These are phyloP conservation scores for Pantelozetes paolii DNA, from an alignment of 2,888 invertebrate genomes.

Conservation along the genomic window DNA sequence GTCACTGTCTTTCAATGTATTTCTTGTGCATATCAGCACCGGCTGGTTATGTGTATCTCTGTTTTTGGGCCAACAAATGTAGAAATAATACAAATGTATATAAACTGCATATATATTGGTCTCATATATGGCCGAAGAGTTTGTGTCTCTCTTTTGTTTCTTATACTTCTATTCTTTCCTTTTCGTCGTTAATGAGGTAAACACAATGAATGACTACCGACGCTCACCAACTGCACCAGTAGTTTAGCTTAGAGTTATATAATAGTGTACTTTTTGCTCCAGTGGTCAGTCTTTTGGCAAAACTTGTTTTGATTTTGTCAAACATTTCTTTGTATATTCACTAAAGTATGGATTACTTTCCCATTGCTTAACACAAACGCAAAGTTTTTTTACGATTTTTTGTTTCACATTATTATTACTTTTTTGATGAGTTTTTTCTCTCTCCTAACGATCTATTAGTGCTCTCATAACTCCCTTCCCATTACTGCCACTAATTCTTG, in stretches of 20 bases:
- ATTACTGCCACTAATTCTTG: conserved; percentile 10
- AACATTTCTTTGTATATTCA: background rate
- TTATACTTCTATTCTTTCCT: background rate
- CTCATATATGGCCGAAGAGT: background rate
- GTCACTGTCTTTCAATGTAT: conserved; percentile 21
- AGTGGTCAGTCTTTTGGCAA: conserved; percentile 14
- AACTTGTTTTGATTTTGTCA: background rate
- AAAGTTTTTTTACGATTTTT: background rate
- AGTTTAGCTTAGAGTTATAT: background rate
- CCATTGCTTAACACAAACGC: background rate
- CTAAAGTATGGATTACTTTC: background rate
- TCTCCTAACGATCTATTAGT: conserved; percentile 17
- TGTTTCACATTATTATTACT: background rate
- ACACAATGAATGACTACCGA: conserved; percentile 31
- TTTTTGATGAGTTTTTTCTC: conserved; percentile 8
- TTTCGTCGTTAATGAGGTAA: conserved; percentile 36
- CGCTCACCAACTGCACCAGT: conserved; percentile 9
- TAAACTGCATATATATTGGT: background rate
- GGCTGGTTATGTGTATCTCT: conserved; percentile 2
- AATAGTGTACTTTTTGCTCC: conserved; percentile 27
- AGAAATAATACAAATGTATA: background rate
- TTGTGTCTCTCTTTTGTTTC: background rate
- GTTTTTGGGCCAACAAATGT: conserved; percentile 28
- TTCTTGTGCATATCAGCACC: conserved; percentile 17
- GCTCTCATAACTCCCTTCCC: conserved; percentile 9